Base-by-base conservation (phyloP, 2,797 vertebrate species). In the Trichosurus vulpecula region DNA sequence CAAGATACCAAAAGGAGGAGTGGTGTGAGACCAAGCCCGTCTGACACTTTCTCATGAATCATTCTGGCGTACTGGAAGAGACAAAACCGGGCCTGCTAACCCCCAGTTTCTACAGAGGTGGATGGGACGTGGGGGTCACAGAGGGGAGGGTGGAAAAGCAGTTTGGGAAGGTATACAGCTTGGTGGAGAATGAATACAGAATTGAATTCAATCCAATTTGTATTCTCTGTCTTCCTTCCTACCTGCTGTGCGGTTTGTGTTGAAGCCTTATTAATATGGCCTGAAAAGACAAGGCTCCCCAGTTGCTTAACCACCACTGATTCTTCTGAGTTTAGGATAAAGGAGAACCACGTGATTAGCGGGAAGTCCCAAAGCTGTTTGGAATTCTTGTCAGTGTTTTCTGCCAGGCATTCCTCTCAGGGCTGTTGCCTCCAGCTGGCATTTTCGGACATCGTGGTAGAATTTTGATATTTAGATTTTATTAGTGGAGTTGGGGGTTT, bases 251-350 rank as follows among this genome's bases (percentile, higher is more conserved):
- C 9, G 8, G 47, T 94, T 92, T 93, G 92, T 54, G 2, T 14
- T 29, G 90, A 0, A 41, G 53, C 54, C 90, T 12, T 91, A 51
- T 35, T 58, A 90, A 9, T 57, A 27, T 3, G 0, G 52, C 0
- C 0, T 90, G 22, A 27, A 95, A 66, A 91, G 66, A 57, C 93
- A n/a, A 11, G 1, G 8, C 54, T 91, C 90, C 4, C 14, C 0
- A 1, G 95, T 96, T 97, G 96, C 97, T 92, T 95, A 87, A 96
- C 91, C 95, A 95, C 95, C 0, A 11, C 52, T 35, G 29, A 93
- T 51, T 41, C 57, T 41, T 91, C 58, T 57, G 52, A 58, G 89
- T 4, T 0, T 29, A 41, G 91, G 52, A 53, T 47, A 81, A 89
- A 93, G 90, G 66, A 54, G 57, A 90, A 4, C 11, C 54, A 31